These are phyloP conservation scores for Platalea minor DNA, from an alignment of 2,797 vertebrate genomes.

Conservation along the genomic window DNA sequence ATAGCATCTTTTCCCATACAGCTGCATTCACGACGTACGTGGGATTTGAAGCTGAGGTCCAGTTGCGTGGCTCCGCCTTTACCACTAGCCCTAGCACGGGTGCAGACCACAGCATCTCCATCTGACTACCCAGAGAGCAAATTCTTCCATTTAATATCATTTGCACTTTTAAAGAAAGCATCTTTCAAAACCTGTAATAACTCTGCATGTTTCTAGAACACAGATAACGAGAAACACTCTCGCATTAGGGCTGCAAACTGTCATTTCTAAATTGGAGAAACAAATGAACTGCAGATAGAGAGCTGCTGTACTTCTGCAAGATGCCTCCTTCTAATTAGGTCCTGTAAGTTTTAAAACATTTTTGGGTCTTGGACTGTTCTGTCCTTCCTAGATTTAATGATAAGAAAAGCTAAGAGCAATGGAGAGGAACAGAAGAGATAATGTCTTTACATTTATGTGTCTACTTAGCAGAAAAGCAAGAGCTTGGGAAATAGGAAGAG, in stretches of 20 bases:
- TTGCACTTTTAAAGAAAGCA: neutral
- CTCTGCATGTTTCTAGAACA: neutral
- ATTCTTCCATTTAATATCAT: neutral
- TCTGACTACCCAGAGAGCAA: neutral
- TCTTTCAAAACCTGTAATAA: conserved; percentile 1
- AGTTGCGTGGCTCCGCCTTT: neutral
- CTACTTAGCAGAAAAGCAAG: neutral
- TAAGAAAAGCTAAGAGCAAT: neutral
- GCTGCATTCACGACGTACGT: rapidly evolving
- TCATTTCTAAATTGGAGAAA: conserved; percentile 32
- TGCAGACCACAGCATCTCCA: neutral
- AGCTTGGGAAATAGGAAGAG: neutral
- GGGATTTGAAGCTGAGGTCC: neutral
- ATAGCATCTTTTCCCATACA: neutral
- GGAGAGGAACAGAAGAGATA: neutral
- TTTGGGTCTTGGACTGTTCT: neutral
- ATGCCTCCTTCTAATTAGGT: neutral
- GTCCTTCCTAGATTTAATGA: neutral
- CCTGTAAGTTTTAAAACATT: neutral
- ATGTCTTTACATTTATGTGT: neutral
- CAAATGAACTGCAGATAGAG: conserved; percentile 14
- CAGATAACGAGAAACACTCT: conserved; percentile 11
- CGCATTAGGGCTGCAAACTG: neutral
- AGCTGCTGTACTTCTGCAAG: neutral
- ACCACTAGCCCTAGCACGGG: rapidly evolving